A percentile compares a stretch with the other conserved stretches of the same genome.
Conservation (phyloP, 2,113 vertebrate species). For the Myiozetetes cayanensis region DNA sequence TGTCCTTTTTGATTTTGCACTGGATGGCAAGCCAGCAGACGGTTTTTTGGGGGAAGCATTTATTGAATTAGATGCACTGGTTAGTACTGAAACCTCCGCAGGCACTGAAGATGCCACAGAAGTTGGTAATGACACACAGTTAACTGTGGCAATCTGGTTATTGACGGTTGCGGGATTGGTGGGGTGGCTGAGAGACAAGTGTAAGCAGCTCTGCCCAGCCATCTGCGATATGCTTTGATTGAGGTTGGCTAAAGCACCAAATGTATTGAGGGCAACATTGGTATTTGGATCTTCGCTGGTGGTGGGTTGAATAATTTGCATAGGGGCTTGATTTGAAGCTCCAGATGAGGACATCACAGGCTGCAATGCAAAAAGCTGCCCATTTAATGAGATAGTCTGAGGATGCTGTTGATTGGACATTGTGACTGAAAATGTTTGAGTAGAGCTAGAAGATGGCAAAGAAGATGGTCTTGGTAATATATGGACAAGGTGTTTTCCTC, state of each 20-base stretch:
- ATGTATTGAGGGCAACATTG: conserved; percentile 92
- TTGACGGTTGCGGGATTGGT: conserved; percentile 70
- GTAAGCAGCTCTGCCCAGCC: conserved; percentile 83
- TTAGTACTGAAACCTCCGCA: conserved; percentile 52
- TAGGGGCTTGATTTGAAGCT: conserved; percentile 81
- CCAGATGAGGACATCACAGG: conserved; percentile 89
- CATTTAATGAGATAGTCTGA: conserved; percentile 95
- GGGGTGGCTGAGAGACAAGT: conserved; percentile 71
- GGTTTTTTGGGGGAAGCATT: conserved; percentile 52
- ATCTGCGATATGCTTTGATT: conserved; percentile 97
- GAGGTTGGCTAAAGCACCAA: conserved; percentile 94
- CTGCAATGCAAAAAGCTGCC: conserved; percentile 94
- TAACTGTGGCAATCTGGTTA: conserved; percentile 62
- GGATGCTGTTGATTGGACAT: conserved; percentile 81
- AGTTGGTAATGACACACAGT: conserved; percentile 57
- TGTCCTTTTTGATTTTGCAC: conserved; percentile 74
- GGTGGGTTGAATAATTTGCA: conserved; percentile 93
- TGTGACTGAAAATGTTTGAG: conserved; percentile 72
- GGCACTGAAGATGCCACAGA: conserved; percentile 42
- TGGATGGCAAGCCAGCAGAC: conserved; percentile 21
- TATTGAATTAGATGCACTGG: conserved; percentile 33
- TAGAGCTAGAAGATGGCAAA: conserved; percentile 67
- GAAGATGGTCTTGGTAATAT: conserved; percentile 91
- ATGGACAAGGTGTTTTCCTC: conserved; percentile 93
- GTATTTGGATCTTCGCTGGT: conserved; percentile 92